A percentile compares a stretch with the other conserved stretches of the same genome.
phyloP scores from a whole-genome alignment of 64 coral and sea anemone genomes.

The Cladopsammia gracilis region DNA sequence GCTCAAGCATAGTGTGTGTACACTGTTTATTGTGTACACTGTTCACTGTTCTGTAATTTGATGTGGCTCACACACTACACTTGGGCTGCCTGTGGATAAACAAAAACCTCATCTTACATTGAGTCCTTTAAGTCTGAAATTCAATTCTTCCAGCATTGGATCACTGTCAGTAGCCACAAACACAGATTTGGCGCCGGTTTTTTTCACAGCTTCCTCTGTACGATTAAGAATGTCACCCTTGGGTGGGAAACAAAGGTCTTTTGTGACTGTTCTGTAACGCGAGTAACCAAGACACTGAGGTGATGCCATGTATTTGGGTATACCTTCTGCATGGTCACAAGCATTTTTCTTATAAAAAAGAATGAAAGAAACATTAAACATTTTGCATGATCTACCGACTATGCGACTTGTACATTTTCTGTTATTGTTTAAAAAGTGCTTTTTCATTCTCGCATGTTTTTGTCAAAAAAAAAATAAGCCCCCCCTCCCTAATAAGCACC shows the following conservation, averaged over 20 bases:
- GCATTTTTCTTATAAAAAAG: slow-evolving; percentile 70
- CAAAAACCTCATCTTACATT: neutral
- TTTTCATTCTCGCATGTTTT: too few relatives aligned
- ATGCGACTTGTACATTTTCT: too few relatives aligned
- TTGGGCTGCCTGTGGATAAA: too few relatives aligned
- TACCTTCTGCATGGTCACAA: slow-evolving; percentile 82
- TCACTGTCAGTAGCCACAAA: slow-evolving; percentile 94
- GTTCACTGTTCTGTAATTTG: too few relatives aligned
- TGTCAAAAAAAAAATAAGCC: too few relatives aligned
- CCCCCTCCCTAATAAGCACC: too few relatives aligned
- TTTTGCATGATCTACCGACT: neutral
- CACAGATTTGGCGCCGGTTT: slow-evolving; percentile 63
- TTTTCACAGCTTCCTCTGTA: slow-evolving; percentile 55
- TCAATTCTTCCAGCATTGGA: slow-evolving; percentile 77
- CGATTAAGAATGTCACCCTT: slow-evolving; percentile 72
- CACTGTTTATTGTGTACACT: too few relatives aligned
- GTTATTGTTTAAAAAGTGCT: too few relatives aligned
- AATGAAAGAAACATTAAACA: neutral
- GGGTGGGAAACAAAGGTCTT: slow-evolving; percentile 87
- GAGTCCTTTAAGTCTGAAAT: slow-evolving; percentile 54
- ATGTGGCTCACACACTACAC: too few relatives aligned
- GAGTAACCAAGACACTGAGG: slow-evolving; percentile 94
- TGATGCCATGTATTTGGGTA: slow-evolving; percentile 88
- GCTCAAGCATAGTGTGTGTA: too few relatives aligned
- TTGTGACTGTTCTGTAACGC: slow-evolving; percentile 76